Evolutionary conservation across 2,797 vertebrate genomes (phyloP).

Genomic region (Morus bassanus): DNA sequence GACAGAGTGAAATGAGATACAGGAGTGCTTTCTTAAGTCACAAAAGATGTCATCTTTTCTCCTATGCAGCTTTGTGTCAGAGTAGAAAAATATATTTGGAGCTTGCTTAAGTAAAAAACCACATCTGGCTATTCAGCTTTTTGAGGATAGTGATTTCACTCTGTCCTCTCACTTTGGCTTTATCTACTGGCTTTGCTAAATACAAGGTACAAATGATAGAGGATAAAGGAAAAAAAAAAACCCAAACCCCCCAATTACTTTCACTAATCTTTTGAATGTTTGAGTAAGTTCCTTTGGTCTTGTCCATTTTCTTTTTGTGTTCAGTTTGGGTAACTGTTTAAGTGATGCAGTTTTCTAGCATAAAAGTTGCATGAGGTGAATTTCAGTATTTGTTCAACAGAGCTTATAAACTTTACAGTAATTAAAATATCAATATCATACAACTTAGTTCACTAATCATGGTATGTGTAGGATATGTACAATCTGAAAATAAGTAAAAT

Average conservation of each 20-base stretch:
- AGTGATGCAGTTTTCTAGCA: background rate
- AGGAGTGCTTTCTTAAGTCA: background rate
- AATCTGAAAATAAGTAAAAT: background rate
- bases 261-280: background rate
- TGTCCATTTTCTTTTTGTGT: background rate
- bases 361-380: background rate
- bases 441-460: background rate
- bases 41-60: background rate
- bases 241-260: background rate
- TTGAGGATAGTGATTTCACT: background rate
- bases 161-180: background rate
- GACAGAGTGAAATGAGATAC: background rate
- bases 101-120: background rate
- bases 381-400: background rate
- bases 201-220: background rate
- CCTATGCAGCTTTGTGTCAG: background rate
- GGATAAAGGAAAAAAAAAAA: background rate
- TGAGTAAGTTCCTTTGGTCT: background rate
- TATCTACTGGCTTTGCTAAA: background rate
- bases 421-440: background rate
- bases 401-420: background rate
- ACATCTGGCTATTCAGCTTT: background rate
- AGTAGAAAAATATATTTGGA: background rate
- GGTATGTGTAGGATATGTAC: background rate
- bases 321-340: background rate